A percentile compares a stretch with the other conserved stretches of the same genome.
Conservation (phyloP, 2,797 vertebrate species). For the Sebastolobus altivelis region DNA sequence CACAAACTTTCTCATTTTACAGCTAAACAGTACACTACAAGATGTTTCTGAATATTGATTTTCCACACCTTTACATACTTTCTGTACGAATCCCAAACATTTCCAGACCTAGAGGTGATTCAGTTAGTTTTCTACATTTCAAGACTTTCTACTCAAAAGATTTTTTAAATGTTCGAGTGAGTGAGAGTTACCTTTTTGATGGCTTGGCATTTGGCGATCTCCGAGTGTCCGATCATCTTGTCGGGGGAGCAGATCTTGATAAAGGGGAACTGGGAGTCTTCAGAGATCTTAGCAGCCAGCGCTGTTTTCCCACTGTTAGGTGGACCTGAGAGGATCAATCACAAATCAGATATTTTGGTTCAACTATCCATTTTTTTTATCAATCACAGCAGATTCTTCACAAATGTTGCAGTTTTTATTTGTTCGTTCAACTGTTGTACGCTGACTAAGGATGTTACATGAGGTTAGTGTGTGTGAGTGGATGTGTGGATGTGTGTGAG, state of each 20-base stretch:
- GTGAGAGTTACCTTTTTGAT: conserved; percentile 90
- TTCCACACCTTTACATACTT: neutral
- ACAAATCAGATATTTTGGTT: neutral
- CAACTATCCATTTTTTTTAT: no score
- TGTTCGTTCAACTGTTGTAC: neutral
- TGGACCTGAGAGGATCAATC: conserved; percentile 85
- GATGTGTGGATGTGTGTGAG: neutral
- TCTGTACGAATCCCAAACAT: neutral
- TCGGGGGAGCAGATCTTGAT: conserved; percentile 99
- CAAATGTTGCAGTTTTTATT: no score
- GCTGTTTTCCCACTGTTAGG: conserved; percentile 97
- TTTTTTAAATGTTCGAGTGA: no score
- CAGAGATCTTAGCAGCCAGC: conserved; percentile 93
- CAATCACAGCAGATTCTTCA: no score
- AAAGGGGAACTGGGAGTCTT: conserved; percentile 96
- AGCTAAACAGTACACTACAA: no score
- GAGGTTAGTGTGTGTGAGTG: neutral
- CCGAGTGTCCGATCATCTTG: conserved; percentile 97
- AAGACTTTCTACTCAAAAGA: neutral
- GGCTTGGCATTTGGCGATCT: conserved; percentile 97
- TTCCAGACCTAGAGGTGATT: neutral
- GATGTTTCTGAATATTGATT: no score
- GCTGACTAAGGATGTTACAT: no score
- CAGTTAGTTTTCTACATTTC: neutral
- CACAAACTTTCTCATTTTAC: no score